Evolutionary conservation across 2,113 vertebrate species (phyloP).

Genomic region (Falco punctatus): DNA sequence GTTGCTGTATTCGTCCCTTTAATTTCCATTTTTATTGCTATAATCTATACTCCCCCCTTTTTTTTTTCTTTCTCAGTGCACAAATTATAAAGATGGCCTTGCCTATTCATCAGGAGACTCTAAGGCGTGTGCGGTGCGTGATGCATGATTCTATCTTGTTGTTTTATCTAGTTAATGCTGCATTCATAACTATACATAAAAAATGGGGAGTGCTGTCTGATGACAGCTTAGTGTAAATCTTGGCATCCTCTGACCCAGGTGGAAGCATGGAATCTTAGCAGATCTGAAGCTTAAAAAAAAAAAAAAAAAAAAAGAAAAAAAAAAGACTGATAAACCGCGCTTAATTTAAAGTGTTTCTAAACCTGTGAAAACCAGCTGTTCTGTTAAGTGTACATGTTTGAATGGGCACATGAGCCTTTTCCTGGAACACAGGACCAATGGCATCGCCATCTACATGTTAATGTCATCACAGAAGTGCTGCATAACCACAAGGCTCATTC

Average conservation of each 20-base stretch:
- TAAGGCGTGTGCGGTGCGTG: not conserved
- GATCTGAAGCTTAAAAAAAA: not conserved
- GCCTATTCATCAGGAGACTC: not conserved
- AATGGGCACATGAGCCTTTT: not conserved
- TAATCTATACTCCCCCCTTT: not conserved
- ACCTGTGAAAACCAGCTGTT: not conserved
- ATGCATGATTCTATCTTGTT: not conserved
- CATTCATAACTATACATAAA: slow-evolving; percentile 14
- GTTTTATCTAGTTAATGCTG: not conserved
- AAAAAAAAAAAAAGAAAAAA: not conserved
- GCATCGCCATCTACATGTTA: not conserved
- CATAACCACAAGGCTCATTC: not conserved
- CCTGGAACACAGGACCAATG: not conserved
- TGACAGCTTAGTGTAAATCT: not conserved
- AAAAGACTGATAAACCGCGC: rapidly evolving
- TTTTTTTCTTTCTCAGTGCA: not conserved
- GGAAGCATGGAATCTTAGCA: not conserved
- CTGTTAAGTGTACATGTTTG: not conserved
- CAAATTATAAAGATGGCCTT: not conserved
- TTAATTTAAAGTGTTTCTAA: not conserved
- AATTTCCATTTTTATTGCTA: slow-evolving; percentile 62
- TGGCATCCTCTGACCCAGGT: not conserved
- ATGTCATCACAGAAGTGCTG: not conserved
- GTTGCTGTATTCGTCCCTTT: slow-evolving; percentile 20
- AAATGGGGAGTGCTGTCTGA: not conserved